These are phyloP conservation scores for Microplitis deprimator DNA, from an alignment of 2,888 invertebrate species.

Conservation along the genomic window DNA sequence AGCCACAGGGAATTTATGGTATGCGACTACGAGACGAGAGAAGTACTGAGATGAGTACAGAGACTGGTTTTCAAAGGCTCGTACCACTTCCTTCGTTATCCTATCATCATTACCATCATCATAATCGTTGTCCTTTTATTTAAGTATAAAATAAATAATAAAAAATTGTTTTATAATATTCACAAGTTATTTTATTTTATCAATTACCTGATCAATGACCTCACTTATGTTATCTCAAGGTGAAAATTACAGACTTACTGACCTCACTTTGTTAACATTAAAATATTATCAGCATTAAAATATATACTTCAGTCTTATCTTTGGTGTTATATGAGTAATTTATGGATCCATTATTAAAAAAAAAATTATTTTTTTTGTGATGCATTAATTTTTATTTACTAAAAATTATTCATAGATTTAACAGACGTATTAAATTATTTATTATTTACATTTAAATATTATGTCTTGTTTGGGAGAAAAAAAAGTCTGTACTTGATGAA, in stretches of 20 bases:
- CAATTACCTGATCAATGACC: constrained; percentile 15
- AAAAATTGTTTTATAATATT: background rate
- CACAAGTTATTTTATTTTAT: constrained; percentile 4
- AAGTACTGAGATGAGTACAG: constrained; percentile 20
- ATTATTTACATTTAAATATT: no score
- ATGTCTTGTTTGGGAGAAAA: no score
- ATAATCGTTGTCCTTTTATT: background rate
- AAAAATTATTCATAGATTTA: background rate
- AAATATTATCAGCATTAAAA: no score
- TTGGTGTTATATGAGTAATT: constrained; percentile 21
- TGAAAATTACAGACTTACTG: background rate
- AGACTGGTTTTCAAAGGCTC: constrained; percentile 43
- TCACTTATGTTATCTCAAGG: background rate
- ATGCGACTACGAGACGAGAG: constrained; percentile 57
- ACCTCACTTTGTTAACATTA: background rate
- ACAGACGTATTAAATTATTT: no score
- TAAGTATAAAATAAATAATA: background rate
- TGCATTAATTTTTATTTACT: background rate
- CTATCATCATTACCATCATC: background rate
- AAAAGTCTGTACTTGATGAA: no score
- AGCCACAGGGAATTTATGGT: constrained; percentile 50
- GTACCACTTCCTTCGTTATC: constrained; percentile 16
- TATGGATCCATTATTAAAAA: background rate
- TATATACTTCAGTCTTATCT: constrained; percentile 26
- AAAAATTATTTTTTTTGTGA: background rate